These are phyloP conservation scores for Phyto melanocephala DNA, from an alignment of 2,888 invertebrate genomes.

Conservation along the genomic window DNA sequence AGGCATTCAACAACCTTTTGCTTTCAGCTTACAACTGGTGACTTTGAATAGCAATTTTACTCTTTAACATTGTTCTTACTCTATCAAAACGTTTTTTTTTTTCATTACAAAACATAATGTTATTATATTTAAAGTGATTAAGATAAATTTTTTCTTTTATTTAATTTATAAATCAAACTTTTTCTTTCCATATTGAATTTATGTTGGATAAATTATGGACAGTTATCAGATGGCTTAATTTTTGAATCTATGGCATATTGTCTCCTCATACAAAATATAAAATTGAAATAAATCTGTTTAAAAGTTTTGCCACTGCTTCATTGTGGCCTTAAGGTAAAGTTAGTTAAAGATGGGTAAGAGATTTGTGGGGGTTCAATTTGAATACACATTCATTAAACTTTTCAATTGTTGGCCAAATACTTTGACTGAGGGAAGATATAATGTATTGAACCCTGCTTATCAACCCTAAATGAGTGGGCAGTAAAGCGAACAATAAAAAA, in stretches of 20 bases:
- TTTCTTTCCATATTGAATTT: slow-evolving; percentile 37
- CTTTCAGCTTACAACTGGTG: slow-evolving; percentile 40
- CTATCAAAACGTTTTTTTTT: background rate
- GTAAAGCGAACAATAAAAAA: slow-evolving; percentile 16
- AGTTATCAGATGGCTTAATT: slow-evolving; percentile 26
- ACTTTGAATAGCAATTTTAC: slow-evolving; percentile 44
- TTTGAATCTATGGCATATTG: slow-evolving; percentile 28
- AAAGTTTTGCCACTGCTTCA: slow-evolving; percentile 22
- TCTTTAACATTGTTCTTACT: background rate
- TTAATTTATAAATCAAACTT: slow-evolving; percentile 61
- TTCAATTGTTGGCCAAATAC: slow-evolving; percentile 55
- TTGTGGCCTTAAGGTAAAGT: slow-evolving; percentile 32
- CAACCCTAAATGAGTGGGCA: slow-evolving; percentile 17
- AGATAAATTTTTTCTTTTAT: slow-evolving; percentile 28
- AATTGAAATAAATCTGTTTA: slow-evolving; percentile 22
- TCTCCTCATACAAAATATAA: slow-evolving; percentile 5
- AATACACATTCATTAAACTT: slow-evolving; percentile 50
- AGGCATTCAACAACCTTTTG: background rate
- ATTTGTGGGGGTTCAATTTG: background rate
- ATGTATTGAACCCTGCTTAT: slow-evolving; percentile 31
- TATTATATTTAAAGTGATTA: slow-evolving; percentile 58
- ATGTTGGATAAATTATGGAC: too few species aligned
- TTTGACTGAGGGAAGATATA: background rate
- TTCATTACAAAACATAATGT: slow-evolving; percentile 27
- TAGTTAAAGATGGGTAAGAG: background rate